Evolutionary conservation across 2,888 invertebrate species (phyloP), one percentile per base, ranked within the genome.

Genomic region (Nebria brevicollis): DNA sequence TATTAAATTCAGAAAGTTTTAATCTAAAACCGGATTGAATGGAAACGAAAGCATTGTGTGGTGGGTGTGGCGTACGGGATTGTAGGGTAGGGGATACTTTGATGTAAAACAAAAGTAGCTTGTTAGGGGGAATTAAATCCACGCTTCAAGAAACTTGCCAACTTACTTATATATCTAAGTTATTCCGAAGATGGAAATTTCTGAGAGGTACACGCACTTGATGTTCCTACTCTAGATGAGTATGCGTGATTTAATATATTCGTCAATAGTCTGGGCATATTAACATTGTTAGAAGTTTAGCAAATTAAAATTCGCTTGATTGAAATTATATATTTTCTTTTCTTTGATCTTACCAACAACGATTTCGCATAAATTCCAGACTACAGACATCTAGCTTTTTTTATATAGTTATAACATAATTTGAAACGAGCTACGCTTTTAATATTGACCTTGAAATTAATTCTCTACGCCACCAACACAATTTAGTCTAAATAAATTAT

Each of bases 101-200:
- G 79, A 79, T 79, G 79, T 79, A 54, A 79, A 79, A 79, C 79
- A 79, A 79, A 78, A 79, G 79, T 79, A 79, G 79, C 79, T 79
- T 79, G 74, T 79, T 79, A 79, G 66, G 66, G 78, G 75, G 66
- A 34, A 79, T 79, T 74, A 75, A 79, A 79, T 79, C 73, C 43
- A 68, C 79, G 79, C 74, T 74, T 68, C 74, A 74, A 75, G 79
- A 75, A 79, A 79, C 79, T 79, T 79, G 10, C 41, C 66, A 79
- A 79, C 74, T 74, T 68, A 74, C 79, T 74, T 79, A 66, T 34
- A 34, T 34, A 34, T 34, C 34, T 68, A 79, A 75, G 74, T 74
- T 68, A 79, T 66, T 41, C 11, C 66, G 54, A 74, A 79, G 79
- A 74, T 79, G 74, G 68, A 74, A 74, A 74, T 66, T 20, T 70